phyloP scores from a whole-genome alignment of 2,888 invertebrate genomes.

The Punctoribates punctum region DNA sequence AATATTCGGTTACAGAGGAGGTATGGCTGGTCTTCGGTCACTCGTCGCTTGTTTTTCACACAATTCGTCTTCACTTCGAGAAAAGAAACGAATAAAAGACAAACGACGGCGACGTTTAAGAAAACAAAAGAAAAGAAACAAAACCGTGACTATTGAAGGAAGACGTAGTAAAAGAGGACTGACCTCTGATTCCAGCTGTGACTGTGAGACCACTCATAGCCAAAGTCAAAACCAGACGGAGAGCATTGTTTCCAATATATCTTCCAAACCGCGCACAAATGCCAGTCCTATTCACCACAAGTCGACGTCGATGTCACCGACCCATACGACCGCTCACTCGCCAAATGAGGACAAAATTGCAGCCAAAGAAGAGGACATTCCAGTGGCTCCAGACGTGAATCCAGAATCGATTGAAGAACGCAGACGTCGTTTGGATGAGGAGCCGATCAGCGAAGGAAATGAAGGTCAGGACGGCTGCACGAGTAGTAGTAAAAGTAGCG shows the following conservation, averaged over 20 bases:
- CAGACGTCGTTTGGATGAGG: conserved; percentile 29
- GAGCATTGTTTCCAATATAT: neutral
- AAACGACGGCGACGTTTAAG: conserved; percentile 11
- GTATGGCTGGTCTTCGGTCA: conserved; percentile 34
- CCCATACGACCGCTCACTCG: neutral
- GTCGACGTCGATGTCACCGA: conserved; percentile 30
- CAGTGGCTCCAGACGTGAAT: neutral
- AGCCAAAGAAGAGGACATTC: neutral
- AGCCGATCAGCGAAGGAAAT: conserved; percentile 38
- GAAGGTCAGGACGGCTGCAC: conserved; percentile 38
- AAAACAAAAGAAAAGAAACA: neutral
- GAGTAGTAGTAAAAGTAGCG: conserved; percentile 41
- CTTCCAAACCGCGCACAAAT: conserved; percentile 22
- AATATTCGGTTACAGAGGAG: neutral
- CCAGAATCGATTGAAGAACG: neutral
- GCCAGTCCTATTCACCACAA: conserved; percentile 16
- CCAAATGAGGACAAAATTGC: conserved; percentile 6
- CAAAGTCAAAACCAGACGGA: conserved; percentile 17
- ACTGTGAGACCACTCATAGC: conserved; percentile 22
- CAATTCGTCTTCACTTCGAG: conserved; percentile 32
- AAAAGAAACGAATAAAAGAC: conserved; percentile 30
- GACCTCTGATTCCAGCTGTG: conserved; percentile 21
- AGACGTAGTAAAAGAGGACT: conserved; percentile 17
- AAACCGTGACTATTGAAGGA: neutral
- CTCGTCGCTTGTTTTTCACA: conserved; percentile 39